These are phyloP conservation scores for Caenorhabditis remanei DNA, from an alignment of 1,140 invertebrate genomes.

Conservation along the genomic window DNA sequence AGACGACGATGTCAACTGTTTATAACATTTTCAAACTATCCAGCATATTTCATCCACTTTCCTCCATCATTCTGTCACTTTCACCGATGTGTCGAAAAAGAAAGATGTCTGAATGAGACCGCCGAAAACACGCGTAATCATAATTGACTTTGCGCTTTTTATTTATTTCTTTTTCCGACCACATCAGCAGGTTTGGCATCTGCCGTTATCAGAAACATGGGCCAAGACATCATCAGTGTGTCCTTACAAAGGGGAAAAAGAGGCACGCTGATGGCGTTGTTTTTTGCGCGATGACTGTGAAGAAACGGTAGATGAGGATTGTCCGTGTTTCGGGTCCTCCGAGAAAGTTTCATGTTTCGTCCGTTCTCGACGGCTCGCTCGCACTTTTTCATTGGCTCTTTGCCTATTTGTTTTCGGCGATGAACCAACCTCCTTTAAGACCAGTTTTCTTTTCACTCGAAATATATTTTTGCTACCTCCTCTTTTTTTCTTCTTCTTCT, in stretches of 20 bases:
- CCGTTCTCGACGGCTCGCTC: slow-evolving; percentile 33
- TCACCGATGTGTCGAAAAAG: not conserved
- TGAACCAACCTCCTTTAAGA: slow-evolving; percentile 54
- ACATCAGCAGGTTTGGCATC: slow-evolving; percentile 54
- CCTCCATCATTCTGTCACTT: slow-evolving; percentile 34
- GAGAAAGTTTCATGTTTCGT: slow-evolving; percentile 49
- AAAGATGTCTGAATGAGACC: slow-evolving; percentile 18
- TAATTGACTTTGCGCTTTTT: slow-evolving; percentile 47
- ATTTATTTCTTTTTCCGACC: slow-evolving; percentile 38
- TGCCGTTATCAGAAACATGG: slow-evolving; percentile 33
- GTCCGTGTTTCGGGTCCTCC: not conserved
- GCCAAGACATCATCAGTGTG: slow-evolving; percentile 27
- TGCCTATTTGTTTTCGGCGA: slow-evolving; percentile 52
- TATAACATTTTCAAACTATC: not conserved
- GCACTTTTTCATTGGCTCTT: slow-evolving; percentile 52
- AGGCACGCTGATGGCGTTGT: not conserved
- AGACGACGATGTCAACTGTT: slow-evolving; percentile 19
- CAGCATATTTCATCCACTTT: not conserved
- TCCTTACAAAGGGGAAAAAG: not conserved
- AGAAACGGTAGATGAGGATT: not conserved
- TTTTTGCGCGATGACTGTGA: not conserved
- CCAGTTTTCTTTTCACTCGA: slow-evolving; percentile 55
- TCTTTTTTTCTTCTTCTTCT: slow-evolving; percentile 34
- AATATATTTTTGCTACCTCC: slow-evolving; percentile 56
- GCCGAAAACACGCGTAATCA: slow-evolving; percentile 52